A percentile compares a stretch with the other conserved stretches of the same genome.
Evolutionary conservation across 2,797 vertebrate species (phyloP).

Genomic region (Chaenodraco wilsoni): DNA sequence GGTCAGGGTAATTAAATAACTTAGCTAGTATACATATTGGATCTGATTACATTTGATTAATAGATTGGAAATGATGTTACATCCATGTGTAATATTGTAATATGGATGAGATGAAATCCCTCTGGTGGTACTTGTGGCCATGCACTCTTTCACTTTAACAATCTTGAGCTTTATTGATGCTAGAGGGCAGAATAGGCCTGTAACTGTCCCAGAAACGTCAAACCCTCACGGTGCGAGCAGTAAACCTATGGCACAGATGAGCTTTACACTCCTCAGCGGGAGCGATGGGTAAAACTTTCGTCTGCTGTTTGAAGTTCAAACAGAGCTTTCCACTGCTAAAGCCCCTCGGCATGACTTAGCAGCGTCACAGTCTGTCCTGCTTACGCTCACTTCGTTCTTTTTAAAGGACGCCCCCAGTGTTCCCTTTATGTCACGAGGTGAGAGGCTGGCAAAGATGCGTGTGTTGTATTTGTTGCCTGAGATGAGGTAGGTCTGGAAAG

Average conservation of each 20-base stretch:
- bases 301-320: conserved; percentile 58
- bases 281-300: conserved; percentile 6
- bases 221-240: conserved; percentile 27
- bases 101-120: background rate
- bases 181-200: conserved; percentile 38
- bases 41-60: background rate
- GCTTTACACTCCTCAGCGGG: conserved; percentile 17
- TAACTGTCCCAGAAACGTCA: conserved; percentile 40
- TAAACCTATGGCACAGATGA: conserved; percentile 34
- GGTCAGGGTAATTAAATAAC: background rate
- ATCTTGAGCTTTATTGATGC: conserved; percentile 48
- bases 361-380: conserved; percentile 31
- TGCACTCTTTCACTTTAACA: conserved; percentile 48
- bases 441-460: conserved; percentile 17
- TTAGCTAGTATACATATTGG: background rate
- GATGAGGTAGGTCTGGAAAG: conserved; percentile 63
- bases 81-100: background rate
- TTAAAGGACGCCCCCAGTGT: conserved; percentile 15
- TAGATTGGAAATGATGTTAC: background rate
- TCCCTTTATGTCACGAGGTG: conserved; percentile 27
- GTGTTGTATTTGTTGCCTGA: conserved; percentile 11
- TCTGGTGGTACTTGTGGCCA: background rate
- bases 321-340: conserved; percentile 24
- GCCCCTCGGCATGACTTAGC: background rate
- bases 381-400: conserved; percentile 27